Evolutionary conservation across 2,797 vertebrate genomes (phyloP), one percentile per base, ranked within the genome.

Genomic region (Catharus ustulatus): DNA sequence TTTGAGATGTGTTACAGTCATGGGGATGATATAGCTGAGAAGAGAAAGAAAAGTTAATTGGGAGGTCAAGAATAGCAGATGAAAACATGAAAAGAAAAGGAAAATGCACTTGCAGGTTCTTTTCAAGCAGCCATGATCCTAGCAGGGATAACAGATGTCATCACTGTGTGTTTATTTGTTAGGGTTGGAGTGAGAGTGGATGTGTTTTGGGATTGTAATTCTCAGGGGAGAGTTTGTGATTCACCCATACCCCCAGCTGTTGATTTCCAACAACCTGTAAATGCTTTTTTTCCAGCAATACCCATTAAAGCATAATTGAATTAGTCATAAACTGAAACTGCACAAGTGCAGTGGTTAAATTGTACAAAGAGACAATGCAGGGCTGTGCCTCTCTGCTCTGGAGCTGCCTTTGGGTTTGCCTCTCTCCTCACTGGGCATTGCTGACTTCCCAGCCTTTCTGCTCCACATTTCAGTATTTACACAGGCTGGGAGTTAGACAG

Each of bases 391-490:
- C 55, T 58, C 30, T 54, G 27, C 59, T 64, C 46, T 8, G 48
- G 73, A 46, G 61, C 61, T 80, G 40, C n/a, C 7, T 0, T 10
- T 62, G 42, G 29, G 29, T 62, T 54, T 62, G n/a, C 54, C 27
- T 15, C 62, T 51, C 66, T 42, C 23, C 63, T 2, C 4, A 0
- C 4, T 32, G 34, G 48, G 27, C 12, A 12, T 4, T 62, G 21
- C 27, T 75, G 62, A 17, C 15, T 63, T 43, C 5, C 29, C 64
- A n/a, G 46, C 43, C 79, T 86, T 62, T 58, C 27, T 67, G 29
- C 2, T 73, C 48, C 23, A 2, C 23, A 4, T 54, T 54, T 11
- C 43, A 32, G 2, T 15, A 9, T 59, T 76, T 79, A 4, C 51
- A 43, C 38, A 36, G 61, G 1, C 32, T 69, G 51, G 48, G 54